Evolutionary conservation across 2,797 vertebrate genomes (phyloP).

Genomic region (Falco biarmicus): DNA sequence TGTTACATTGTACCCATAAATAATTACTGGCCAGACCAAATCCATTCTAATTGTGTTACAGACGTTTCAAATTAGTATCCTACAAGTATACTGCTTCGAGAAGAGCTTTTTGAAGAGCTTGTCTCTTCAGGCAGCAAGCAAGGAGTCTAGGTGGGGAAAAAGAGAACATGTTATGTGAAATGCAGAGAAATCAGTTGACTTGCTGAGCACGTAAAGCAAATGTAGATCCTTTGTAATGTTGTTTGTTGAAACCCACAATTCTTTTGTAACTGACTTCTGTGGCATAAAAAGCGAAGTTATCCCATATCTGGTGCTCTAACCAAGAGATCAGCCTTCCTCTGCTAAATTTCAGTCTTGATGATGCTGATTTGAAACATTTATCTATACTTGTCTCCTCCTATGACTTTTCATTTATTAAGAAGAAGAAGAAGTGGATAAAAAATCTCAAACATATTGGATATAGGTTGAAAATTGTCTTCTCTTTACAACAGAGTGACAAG

Average conservation of each 20-base stretch:
- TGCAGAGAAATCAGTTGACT: background rate
- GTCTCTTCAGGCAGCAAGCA: background rate
- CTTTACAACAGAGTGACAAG: background rate
- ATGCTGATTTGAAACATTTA: background rate
- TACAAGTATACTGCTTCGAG: background rate
- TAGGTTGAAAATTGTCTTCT: background rate
- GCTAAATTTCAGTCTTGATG: background rate
- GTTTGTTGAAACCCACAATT: background rate
- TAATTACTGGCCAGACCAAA: background rate
- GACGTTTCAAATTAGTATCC: background rate
- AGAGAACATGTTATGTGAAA: background rate
- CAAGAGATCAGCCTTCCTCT: background rate
- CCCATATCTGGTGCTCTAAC: background rate
- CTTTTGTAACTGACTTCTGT: background rate
- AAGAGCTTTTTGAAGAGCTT: background rate
- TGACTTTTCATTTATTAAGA: background rate
- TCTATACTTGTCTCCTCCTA: background rate
- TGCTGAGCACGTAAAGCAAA: background rate
- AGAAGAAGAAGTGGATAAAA: background rate
- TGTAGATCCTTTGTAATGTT: background rate
- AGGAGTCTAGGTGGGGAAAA: background rate
- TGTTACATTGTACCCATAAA: background rate
- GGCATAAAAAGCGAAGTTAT: background rate
- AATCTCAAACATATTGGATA: background rate
- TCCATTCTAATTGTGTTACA: background rate